phyloP scores from a whole-genome alignment of 1,140 invertebrate genomes.

The Papilio glaucus region DNA sequence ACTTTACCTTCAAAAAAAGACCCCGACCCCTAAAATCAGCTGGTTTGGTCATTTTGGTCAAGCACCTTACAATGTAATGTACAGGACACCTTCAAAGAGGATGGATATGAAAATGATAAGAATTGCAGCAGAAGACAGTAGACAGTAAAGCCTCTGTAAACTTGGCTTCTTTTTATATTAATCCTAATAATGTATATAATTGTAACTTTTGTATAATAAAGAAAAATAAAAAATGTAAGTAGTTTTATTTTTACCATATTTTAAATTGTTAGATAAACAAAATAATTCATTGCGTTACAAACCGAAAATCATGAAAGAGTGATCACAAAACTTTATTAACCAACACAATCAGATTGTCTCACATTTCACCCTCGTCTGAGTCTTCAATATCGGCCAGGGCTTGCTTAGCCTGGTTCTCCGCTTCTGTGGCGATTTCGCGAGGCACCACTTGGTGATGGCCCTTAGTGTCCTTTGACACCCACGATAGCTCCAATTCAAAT shows the following conservation, averaged over 20 bases:
- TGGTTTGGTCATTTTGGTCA: too few species aligned
- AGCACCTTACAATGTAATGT: too few species aligned
- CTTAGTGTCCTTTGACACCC: slow-evolving; percentile 94
- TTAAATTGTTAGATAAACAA: slow-evolving; percentile 13
- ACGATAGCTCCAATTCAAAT: slow-evolving; percentile 98
- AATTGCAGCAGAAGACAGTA: too few species aligned
- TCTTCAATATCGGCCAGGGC: slow-evolving; percentile 79
- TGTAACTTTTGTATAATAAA: slow-evolving; percentile 22
- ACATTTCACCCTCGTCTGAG: slow-evolving; percentile 81
- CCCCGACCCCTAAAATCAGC: too few species aligned
- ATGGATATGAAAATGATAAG: too few species aligned
- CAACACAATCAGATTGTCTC: slow-evolving; percentile 51
- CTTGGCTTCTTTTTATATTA: too few species aligned
- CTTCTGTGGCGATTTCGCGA: slow-evolving; percentile 64
- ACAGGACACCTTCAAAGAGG: too few species aligned
- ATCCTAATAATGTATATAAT: too few species aligned
- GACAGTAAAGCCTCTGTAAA: too few species aligned
- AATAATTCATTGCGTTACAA: slow-evolving; percentile 2
- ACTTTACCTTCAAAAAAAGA: too few species aligned
- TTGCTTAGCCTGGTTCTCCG: slow-evolving; percentile 75
- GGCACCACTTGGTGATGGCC: slow-evolving; percentile 91
- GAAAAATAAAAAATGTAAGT: slow-evolving; percentile 5
- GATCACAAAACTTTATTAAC: slow-evolving; percentile 68
- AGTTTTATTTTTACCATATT: neutral
- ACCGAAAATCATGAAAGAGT: slow-evolving; percentile 36